Evolutionary conservation across 1,140 invertebrate species (phyloP).

Genomic region (Apis cerana): DNA sequence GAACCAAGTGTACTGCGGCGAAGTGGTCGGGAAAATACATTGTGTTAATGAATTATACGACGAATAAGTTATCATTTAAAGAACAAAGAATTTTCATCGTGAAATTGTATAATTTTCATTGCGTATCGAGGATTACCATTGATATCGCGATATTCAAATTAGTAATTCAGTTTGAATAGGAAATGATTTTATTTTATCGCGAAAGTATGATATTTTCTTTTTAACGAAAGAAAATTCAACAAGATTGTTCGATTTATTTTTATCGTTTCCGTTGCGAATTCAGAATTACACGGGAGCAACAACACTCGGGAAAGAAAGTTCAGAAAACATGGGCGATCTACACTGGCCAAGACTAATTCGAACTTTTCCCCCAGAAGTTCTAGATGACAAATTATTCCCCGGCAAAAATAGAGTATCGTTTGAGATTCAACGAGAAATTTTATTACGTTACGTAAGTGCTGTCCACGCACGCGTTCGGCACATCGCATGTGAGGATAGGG

Average conservation of each 20-base stretch:
- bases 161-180: background rate
- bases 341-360: slow-evolving; percentile 57
- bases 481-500: background rate
- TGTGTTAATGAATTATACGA: background rate
- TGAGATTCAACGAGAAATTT: slow-evolving; percentile 59
- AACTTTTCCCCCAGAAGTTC: slow-evolving; percentile 58
- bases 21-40: background rate
- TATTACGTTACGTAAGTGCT: slow-evolving; percentile 49
- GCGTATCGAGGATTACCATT: too few species aligned
- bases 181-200: background rate
- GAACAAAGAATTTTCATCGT: background rate
- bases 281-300: background rate
- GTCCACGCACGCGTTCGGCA: background rate
- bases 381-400: slow-evolving; percentile 59
- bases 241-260: background rate
- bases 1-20: background rate
- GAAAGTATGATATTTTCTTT: background rate
- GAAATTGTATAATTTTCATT: background rate
- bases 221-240: background rate
- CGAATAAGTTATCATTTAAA: background rate
- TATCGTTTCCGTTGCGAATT: background rate
- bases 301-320: slow-evolving; percentile 38
- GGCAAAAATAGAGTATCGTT: slow-evolving; percentile 59
- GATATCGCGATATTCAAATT: too few species aligned
- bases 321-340: slow-evolving; percentile 16